phyloP scores from a whole-genome alignment of 2,888 invertebrate species.

The Drosophila demipolita region DNA sequence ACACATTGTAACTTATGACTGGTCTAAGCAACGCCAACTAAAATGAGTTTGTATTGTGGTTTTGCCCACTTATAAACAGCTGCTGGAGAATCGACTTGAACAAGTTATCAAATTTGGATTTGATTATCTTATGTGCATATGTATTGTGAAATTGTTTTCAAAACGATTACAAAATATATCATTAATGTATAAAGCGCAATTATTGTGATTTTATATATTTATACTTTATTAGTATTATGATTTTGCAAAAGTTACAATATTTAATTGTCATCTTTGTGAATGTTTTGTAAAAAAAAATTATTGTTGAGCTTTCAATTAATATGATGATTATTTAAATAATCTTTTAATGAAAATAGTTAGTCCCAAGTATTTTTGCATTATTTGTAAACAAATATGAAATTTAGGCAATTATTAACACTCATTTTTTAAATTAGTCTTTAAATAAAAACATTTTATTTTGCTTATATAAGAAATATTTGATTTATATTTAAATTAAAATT shows the following conservation, averaged over 20 bases:
- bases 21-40: constrained; percentile 15
- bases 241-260: background rate
- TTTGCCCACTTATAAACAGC: constrained; percentile 4
- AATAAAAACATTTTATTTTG: no score
- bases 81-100: background rate
- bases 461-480: background rate
- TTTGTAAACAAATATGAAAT: background rate
- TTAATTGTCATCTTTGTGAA: background rate
- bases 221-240: background rate
- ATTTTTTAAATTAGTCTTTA: background rate
- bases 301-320: background rate
- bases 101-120: background rate
- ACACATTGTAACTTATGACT: constrained; percentile 21
- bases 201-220: background rate
- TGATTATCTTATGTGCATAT: background rate
- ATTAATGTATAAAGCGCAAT: background rate
- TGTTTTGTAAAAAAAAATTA: background rate
- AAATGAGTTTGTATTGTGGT: constrained; percentile 59
- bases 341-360: background rate
- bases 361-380: background rate
- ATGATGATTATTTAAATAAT: background rate
- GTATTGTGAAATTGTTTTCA: background rate
- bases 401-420: no score
- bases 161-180: background rate
- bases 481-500: background rate